Evolutionary conservation across 92 coral and sea anemone species (phyloP).

Genomic region (Zoanthus sansibaricus): DNA sequence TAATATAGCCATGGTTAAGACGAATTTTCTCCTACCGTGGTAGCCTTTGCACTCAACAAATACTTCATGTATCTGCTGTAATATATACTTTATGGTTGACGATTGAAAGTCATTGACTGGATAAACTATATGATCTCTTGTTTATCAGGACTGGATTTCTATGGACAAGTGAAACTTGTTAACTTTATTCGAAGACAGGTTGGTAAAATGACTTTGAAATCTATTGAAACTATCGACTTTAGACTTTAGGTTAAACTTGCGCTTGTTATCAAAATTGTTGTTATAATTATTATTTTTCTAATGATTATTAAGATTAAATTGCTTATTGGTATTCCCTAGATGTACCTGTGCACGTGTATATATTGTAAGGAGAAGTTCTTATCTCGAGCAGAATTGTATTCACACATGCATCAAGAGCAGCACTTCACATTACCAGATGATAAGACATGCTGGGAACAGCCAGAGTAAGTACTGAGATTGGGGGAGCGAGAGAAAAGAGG

Average conservation of each 20-base stretch:
- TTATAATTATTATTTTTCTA: too few relatives aligned
- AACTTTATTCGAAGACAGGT: constrained; percentile 89
- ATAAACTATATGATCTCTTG: background rate
- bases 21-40: too few relatives aligned
- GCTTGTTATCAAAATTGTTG: too few relatives aligned
- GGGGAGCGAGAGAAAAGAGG: background rate
- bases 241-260: too few relatives aligned
- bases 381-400: constrained; percentile 65
- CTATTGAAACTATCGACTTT: too few relatives aligned
- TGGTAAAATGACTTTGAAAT: background rate
- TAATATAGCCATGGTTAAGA: too few relatives aligned
- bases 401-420: constrained; percentile 68
- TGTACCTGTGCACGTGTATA: constrained; percentile 76
- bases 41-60: too few relatives aligned
- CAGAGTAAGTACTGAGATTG: constrained; percentile 71
- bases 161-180: constrained; percentile 89
- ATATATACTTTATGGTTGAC: too few relatives aligned
- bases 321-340: constrained; percentile 50
- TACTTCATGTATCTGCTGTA: too few relatives aligned
- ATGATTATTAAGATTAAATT: background rate
- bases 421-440: constrained; percentile 84
- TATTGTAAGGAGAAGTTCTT: constrained; percentile 76
- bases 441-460: constrained; percentile 83
- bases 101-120: background rate
- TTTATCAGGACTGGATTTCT: constrained; percentile 78